phyloP scores from a whole-genome alignment of 2,888 invertebrate species.

The Nemoura dubitans region DNA sequence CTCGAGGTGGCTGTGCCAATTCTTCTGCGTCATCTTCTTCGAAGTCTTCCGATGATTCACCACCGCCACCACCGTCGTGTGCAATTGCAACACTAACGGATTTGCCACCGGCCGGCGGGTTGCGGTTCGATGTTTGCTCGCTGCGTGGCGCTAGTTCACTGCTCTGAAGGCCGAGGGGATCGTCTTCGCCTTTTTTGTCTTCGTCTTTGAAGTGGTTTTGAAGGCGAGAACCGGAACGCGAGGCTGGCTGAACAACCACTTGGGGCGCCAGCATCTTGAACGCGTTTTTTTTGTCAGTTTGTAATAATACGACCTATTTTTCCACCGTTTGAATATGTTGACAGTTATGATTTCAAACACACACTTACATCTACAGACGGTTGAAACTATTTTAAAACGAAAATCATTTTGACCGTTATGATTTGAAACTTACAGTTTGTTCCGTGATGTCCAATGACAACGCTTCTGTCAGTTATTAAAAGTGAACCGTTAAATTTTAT shows the following conservation, averaged over 20 bases:
- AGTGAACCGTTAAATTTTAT: neutral
- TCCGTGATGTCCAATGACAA: neutral
- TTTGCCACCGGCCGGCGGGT: neutral
- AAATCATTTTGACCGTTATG: no score
- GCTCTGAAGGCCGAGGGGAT: neutral
- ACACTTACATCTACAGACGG: no score
- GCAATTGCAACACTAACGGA: neutral
- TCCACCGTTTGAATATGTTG: neutral
- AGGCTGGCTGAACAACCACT: conserved; percentile 50
- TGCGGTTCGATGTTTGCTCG: conserved; percentile 9
- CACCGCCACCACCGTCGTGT: conserved; percentile 55
- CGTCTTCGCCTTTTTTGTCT: neutral
- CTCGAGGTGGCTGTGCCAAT: conserved; percentile 60
- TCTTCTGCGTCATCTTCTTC: conserved; percentile 54
- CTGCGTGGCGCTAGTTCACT: conserved; percentile 14
- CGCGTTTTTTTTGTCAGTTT: neutral
- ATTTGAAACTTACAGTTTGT: no score
- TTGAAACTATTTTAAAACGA: no score
- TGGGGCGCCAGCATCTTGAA: conserved; percentile 49
- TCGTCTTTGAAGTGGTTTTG: conserved; percentile 33
- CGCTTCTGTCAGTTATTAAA: no score
- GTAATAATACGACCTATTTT: neutral
- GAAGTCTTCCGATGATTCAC: conserved; percentile 50
- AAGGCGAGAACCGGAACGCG: conserved; percentile 39
- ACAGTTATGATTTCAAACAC: no score